Evolutionary conservation across 2,797 vertebrate species (phyloP).

Genomic region (Helarctos malayanus): DNA sequence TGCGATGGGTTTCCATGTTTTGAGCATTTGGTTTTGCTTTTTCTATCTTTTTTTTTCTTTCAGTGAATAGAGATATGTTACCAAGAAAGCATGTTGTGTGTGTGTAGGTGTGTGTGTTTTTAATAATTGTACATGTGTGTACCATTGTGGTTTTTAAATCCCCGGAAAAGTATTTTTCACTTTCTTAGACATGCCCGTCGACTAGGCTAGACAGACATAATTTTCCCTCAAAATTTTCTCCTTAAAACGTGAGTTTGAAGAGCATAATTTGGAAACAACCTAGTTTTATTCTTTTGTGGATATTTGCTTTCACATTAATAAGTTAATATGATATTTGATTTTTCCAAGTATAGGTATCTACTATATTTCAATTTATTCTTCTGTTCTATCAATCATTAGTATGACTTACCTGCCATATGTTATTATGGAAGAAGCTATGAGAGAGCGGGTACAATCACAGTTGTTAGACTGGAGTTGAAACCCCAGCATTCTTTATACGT

Average conservation of each 20-base stretch:
- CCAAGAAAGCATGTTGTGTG: neutral
- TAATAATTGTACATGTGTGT: neutral
- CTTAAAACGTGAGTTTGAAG: neutral
- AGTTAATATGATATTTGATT: neutral
- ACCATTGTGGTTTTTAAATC: neutral
- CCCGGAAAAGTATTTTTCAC: neutral
- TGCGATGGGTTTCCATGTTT: neutral
- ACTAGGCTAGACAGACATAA: neutral
- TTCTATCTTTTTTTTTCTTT: neutral
- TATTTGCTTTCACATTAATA: constrained; percentile 6
- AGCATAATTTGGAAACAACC: neutral
- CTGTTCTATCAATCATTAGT: neutral
- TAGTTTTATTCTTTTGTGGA: neutral
- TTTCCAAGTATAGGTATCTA: neutral
- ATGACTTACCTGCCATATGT: neutral
- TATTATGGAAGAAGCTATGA: neutral
- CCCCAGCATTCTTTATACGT: neutral
- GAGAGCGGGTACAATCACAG: neutral
- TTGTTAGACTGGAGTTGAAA: neutral
- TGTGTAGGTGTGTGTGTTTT: neutral
- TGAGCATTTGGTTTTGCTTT: neutral
- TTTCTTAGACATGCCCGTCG: neutral
- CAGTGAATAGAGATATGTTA: neutral
- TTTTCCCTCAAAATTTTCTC: neutral
- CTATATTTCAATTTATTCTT: neutral